Conservation (phyloP, 2,888 invertebrate species). For the Epistrophe eligans region DNA sequence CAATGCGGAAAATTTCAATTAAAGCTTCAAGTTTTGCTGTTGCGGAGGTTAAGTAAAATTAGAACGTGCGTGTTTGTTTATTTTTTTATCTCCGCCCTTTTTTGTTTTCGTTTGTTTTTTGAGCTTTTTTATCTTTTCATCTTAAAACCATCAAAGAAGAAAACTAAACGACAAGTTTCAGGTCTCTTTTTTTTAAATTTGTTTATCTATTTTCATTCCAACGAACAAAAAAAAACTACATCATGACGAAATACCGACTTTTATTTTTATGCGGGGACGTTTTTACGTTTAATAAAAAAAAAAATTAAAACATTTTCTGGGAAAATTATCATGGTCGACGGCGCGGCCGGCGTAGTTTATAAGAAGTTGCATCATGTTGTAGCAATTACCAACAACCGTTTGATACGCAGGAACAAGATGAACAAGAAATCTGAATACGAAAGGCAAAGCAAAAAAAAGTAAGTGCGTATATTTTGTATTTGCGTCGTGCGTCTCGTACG, state of each 20-base stretch:
- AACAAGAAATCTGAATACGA: conserved; percentile 59
- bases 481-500: neutral
- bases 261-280: neutral
- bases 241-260: conserved; percentile 54
- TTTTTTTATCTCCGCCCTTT: conserved; percentile 28
- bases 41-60: conserved; percentile 5
- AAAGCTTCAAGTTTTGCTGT: conserved; percentile 29
- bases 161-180: conserved; percentile 23
- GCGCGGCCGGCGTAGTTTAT: conserved; percentile 21
- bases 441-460: neutral
- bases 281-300: conserved; percentile 10
- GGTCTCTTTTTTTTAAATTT: conserved; percentile 15
- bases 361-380: conserved; percentile 67
- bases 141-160: neutral
- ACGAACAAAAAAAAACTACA: conserved; percentile 40
- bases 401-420: conserved; percentile 36
- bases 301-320: conserved; percentile 32
- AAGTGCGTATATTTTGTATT: conserved; percentile 28
- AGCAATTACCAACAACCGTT: conserved; percentile 58
- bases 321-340: conserved; percentile 38
- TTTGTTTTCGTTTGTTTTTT: neutral
- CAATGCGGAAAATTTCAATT: conserved; percentile 48
- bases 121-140: conserved; percentile 31
- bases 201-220: conserved; percentile 54
- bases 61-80: conserved; percentile 39